Percentiles rank a stretch among this genome's conserved stretches.
These are phyloP conservation scores for Smutsia gigantea DNA, from an alignment of 2,797 vertebrate species.

Conservation along the genomic window DNA sequence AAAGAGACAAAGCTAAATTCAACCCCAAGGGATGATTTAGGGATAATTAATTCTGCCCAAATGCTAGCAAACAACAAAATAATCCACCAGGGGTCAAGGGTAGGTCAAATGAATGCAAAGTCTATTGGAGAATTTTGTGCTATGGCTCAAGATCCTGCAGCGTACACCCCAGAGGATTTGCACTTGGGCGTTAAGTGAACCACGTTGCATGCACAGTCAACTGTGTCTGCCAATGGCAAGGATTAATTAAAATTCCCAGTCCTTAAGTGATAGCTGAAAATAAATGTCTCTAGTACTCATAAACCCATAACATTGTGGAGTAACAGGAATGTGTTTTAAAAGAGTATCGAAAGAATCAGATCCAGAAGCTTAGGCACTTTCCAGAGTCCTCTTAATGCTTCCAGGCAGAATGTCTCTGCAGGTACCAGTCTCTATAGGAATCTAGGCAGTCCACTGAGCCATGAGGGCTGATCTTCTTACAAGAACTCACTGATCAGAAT, in stretches of 20 bases:
- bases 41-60: not conserved
- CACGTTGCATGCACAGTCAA: not conserved
- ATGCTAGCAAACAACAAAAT: constrained; percentile 16
- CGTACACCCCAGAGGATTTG: fast-evolving
- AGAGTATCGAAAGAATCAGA: not conserved
- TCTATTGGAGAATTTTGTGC: not conserved
- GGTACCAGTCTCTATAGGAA: not conserved
- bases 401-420: not conserved
- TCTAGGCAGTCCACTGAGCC: not conserved
- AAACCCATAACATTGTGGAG: not conserved
- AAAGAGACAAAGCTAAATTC: constrained; percentile 10
- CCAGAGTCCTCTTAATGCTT: not conserved
- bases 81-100: not conserved
- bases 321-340: not conserved
- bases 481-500: not conserved
- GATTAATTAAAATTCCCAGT: not conserved
- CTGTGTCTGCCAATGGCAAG: not conserved
- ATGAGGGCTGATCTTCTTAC: not conserved
- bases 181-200: not conserved
- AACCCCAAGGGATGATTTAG: constrained; percentile 45
- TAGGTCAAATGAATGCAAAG: not conserved
- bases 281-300: not conserved
- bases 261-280: not conserved
- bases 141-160: not conserved
- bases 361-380: not conserved